Conservation (phyloP, 2,888 invertebrate species). For the Ramazzottius varieornatus region DNA sequence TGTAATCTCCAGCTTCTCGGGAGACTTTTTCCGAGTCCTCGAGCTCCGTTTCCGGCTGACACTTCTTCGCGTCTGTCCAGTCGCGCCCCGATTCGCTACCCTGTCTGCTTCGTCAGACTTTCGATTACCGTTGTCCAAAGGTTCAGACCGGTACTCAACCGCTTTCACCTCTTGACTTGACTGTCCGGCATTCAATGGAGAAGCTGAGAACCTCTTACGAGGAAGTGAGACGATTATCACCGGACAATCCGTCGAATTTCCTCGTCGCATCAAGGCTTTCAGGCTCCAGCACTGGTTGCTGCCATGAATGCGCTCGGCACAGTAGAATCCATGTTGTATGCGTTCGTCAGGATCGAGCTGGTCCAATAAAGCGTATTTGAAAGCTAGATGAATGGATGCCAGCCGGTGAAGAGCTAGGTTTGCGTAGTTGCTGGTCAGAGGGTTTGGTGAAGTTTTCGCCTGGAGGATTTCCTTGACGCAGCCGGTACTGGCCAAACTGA, state of each 20-base stretch:
- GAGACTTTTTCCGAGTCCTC: background rate
- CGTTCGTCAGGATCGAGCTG: background rate
- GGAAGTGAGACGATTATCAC: too few species aligned
- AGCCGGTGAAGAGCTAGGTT: background rate
- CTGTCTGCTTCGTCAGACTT: too few species aligned
- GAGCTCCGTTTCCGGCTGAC: too few species aligned
- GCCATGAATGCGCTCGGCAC: background rate
- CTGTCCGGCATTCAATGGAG: too few species aligned
- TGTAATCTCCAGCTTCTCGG: too few species aligned
- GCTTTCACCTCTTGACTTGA: too few species aligned
- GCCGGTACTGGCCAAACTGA: background rate
- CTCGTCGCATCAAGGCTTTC: background rate
- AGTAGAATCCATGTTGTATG: background rate
- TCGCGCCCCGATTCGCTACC: too few species aligned
- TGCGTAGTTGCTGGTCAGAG: background rate
- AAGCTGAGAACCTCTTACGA: too few species aligned
- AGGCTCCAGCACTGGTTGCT: background rate
- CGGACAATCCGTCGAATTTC: too few species aligned
- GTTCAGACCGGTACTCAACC: too few species aligned
- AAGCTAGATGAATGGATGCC: background rate
- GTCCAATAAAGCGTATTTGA: background rate
- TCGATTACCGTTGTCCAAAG: too few species aligned
- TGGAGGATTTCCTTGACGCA: background rate
- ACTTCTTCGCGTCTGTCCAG: too few species aligned
- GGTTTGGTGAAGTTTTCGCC: background rate